Evolutionary conservation across 2,113 vertebrate species (phyloP).

Genomic region (Austrofundulus limnaeus): DNA sequence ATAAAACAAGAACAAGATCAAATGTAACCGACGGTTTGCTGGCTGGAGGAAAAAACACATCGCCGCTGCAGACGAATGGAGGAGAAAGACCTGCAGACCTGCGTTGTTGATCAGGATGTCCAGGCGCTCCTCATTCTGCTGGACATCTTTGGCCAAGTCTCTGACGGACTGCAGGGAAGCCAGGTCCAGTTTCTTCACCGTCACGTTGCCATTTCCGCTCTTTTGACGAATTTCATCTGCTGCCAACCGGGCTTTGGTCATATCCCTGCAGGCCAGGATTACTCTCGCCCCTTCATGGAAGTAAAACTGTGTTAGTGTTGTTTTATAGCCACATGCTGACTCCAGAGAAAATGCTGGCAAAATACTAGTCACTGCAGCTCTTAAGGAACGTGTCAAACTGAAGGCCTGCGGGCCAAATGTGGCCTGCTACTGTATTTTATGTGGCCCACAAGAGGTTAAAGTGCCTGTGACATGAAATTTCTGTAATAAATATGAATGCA

Average conservation of each 20-base stretch:
- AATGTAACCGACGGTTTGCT: too few relatives aligned
- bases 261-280: conserved; percentile 77
- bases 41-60: background rate
- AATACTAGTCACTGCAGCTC: background rate
- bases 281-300: conserved; percentile 71
- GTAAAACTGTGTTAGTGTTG: background rate
- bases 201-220: conserved; percentile 74
- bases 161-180: conserved; percentile 71
- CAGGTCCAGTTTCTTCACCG: conserved; percentile 73
- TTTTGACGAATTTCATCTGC: conserved; percentile 71
- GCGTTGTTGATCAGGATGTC: conserved; percentile 80
- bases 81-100: conserved; percentile 45
- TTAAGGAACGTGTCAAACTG: too few relatives aligned
- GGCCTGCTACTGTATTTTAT: too few relatives aligned
- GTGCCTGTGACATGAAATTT: too few relatives aligned
- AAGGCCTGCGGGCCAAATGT: too few relatives aligned
- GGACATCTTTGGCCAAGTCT: conserved; percentile 61
- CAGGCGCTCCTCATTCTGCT: conserved; percentile 59
- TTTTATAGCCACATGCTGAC: background rate
- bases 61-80: too few relatives aligned
- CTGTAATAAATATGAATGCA: too few relatives aligned
- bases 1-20: background rate
- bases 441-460: too few relatives aligned
- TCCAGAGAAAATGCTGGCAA: background rate
- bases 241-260: conserved; percentile 57